These are phyloP conservation scores for Mesembrinibis cayennensis DNA, from an alignment of 2,113 vertebrate genomes.

Conservation along the genomic window DNA sequence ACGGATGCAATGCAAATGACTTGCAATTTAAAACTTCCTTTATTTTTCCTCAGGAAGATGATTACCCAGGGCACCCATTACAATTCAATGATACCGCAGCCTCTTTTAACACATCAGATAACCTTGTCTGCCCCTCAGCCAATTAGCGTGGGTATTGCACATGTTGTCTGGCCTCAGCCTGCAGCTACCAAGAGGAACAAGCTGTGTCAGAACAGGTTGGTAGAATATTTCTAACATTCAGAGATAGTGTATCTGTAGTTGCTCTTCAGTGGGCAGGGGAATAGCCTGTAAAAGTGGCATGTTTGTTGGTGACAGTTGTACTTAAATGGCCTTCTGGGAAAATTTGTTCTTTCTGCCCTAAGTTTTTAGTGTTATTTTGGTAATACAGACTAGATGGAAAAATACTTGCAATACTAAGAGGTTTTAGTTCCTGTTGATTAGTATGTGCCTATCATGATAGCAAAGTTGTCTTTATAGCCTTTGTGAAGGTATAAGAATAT, in stretches of 20 bases:
- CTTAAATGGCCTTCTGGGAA: constrained; percentile 31
- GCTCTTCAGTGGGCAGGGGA: background rate
- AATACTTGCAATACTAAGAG: background rate
- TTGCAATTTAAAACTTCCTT: background rate
- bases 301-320: constrained; percentile 1
- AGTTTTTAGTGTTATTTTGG: constrained; percentile 50
- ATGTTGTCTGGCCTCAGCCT: constrained; percentile 96
- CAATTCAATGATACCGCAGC: constrained; percentile 90
- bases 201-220: constrained; percentile 91
- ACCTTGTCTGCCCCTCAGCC: constrained; percentile 94
- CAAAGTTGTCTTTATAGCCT: background rate
- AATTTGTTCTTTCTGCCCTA: background rate
- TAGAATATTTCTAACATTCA: background rate
- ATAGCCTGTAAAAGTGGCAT: background rate
- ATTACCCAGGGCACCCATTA: constrained; percentile 94
- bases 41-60: constrained; percentile 85
- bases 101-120: constrained; percentile 95
- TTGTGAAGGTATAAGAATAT: background rate
- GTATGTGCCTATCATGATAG: background rate
- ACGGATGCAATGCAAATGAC: background rate
- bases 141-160: constrained; percentile 96
- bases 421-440: constrained; percentile 48
- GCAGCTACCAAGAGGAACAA: constrained; percentile 90
- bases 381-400: constrained; percentile 47
- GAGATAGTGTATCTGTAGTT: background rate